Conservation (phyloP, 2,797 vertebrate species). For the Octomys mimax region DNA sequence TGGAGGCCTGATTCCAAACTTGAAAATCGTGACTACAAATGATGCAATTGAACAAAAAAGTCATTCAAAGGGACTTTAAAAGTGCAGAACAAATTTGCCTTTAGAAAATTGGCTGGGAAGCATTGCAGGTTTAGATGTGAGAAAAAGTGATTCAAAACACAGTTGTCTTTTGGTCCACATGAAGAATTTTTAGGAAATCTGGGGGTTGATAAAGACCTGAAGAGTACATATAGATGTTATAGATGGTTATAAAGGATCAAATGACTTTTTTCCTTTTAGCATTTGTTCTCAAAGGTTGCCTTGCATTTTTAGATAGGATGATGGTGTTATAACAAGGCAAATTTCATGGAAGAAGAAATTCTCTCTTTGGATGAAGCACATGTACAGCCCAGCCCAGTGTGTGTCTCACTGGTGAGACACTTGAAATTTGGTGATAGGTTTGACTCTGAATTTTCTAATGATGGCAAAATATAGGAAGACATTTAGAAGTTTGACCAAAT, state of each 20-base stretch:
- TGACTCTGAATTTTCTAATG: constrained; percentile 63
- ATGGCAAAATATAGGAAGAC: constrained; percentile 46
- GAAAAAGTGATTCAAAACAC: not conserved
- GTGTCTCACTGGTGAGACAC: constrained; percentile 10
- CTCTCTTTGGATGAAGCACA: constrained; percentile 23
- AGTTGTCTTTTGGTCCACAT: constrained; percentile 42
- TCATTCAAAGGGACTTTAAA: constrained; percentile 45
- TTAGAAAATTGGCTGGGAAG: constrained; percentile 57
- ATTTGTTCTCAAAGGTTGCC: constrained; percentile 58
- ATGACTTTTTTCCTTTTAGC: constrained; percentile 44
- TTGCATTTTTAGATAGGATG: constrained; percentile 46
- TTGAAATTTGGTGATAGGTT: constrained; percentile 38
- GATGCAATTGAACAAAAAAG: constrained; percentile 35
- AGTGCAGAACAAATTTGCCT: constrained; percentile 54
- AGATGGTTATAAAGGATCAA: constrained; percentile 9
- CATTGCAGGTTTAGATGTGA: constrained; percentile 24
- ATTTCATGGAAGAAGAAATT: constrained; percentile 53
- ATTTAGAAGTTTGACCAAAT: constrained; percentile 67
- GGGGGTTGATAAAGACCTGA: constrained; percentile 14
- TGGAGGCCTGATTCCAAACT: constrained; percentile 27
- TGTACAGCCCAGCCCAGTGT: not conserved
- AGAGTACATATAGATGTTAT: constrained; percentile 10
- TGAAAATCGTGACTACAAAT: constrained; percentile 51
- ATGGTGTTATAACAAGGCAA: constrained; percentile 46
- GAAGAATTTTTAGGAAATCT: constrained; percentile 44